These are phyloP conservation scores for Trochalopteron elliotii DNA, from an alignment of 2,113 vertebrate species.

Conservation along the genomic window DNA sequence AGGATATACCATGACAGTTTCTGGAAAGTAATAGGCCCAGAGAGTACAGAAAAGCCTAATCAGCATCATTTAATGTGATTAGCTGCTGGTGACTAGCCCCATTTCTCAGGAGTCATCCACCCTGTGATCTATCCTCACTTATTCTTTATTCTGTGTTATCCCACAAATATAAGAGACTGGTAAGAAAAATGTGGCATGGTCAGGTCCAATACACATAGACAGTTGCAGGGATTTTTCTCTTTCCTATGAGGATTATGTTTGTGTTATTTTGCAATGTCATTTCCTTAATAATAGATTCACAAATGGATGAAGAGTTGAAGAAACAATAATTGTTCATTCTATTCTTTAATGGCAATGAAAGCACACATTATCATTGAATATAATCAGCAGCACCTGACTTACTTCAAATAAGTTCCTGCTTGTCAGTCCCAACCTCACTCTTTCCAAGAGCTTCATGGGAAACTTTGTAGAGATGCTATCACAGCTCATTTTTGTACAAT, in stretches of 20 bases:
- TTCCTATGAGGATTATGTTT: neutral
- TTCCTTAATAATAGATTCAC: neutral
- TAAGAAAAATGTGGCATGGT: neutral
- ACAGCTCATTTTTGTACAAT: neutral
- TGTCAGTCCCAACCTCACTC: neutral
- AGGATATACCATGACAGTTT: neutral
- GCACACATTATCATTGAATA: neutral
- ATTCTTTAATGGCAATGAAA: neutral
- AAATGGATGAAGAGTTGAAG: neutral
- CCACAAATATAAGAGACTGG: neutral
- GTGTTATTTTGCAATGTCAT: neutral
- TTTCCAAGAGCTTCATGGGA: neutral
- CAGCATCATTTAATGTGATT: neutral
- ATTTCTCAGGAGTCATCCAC: neutral
- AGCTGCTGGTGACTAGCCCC: neutral
- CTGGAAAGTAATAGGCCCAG: neutral
- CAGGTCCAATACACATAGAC: neutral
- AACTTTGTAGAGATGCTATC: neutral
- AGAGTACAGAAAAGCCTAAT: neutral
- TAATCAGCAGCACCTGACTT: neutral
- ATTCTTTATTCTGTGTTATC: neutral
- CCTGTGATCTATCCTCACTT: neutral
- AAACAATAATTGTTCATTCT: neutral
- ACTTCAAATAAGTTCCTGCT: neutral
- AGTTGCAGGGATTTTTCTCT: neutral